phyloP scores from a whole-genome alignment of 2,888 invertebrate genomes.

The Trissoscelio sp. region DNA sequence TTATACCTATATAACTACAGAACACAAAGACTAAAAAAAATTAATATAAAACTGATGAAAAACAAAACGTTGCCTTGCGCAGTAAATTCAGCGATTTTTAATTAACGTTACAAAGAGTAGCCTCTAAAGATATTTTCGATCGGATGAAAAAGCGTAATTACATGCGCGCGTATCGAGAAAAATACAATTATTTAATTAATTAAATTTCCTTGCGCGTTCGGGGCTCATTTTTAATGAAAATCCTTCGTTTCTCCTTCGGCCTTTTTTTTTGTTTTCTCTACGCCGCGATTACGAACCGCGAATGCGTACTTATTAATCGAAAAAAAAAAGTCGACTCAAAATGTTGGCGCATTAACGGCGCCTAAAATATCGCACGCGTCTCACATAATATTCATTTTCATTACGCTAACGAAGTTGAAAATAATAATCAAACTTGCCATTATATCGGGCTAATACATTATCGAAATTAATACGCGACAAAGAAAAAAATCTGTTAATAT shows the following conservation, averaged over 20 bases:
- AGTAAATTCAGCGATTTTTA: slow-evolving; percentile 42
- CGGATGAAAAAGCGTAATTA: slow-evolving; percentile 55
- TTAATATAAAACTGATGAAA: slow-evolving; percentile 24
- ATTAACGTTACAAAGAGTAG: slow-evolving; percentile 48
- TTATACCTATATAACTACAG: background rate
- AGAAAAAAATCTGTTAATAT: slow-evolving; percentile 33
- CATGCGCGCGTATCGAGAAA: slow-evolving; percentile 48
- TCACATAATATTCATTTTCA: slow-evolving; percentile 55
- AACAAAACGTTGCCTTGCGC: slow-evolving; percentile 8
- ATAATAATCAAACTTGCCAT: slow-evolving; percentile 57
- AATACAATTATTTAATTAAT: slow-evolving; percentile 63
- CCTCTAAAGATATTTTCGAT: slow-evolving; percentile 55
- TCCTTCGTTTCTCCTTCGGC: background rate
- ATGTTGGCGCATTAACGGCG: slow-evolving; percentile 17
- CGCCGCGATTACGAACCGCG: slow-evolving; percentile 13
- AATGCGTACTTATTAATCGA: slow-evolving; percentile 39
- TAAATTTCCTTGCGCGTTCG: slow-evolving; percentile 32
- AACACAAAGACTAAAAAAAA: background rate
- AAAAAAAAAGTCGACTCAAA: slow-evolving; percentile 11
- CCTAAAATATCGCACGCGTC: slow-evolving; percentile 36
- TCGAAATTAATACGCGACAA: slow-evolving; percentile 53
- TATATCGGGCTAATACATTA: slow-evolving; percentile 51
- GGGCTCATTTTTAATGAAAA: slow-evolving; percentile 47
- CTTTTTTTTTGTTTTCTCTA: slow-evolving; percentile 11
- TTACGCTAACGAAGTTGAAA: slow-evolving; percentile 60